Evolutionary conservation across 2,797 vertebrate genomes (phyloP), one percentile per base, ranked within the genome.

Genomic region (Amblyraja radiata): DNA sequence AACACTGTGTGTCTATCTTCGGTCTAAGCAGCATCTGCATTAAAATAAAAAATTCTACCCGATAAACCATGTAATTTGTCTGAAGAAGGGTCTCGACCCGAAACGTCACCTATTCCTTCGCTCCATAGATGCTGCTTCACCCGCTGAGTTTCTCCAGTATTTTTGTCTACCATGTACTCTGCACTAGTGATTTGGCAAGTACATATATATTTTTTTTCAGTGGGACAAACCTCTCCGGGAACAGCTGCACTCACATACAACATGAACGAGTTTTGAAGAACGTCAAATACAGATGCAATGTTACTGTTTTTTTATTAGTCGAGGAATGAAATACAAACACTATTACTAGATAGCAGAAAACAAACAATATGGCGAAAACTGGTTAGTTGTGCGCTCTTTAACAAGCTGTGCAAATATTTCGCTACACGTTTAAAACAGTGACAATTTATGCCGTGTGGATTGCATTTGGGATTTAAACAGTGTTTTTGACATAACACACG

Each of bases 241-340:
- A 3, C 4, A 16, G 16, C 28, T 63, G n/a, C 63, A 36, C n/a
- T 32, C 14, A 76, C 5, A 13, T 6, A 90, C 68, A 73, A 18
- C 71, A 54, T 46, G 54, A 92, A 54, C 71, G 39, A 46, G 71
- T 36, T 92, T 68, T 58, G 71, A 74, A 76, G 23, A 39, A 28
- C 13, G 25, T 76, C 46, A 76, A 8, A 16, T 74, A 58, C 39
- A 36, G 23, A 73, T 46, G 11, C 68, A 90, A 2, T 9, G 73
- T 91, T 91, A 91, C 71, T 46, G 18, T n/a, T 91, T 91, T 80
- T 32, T 83, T 83, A 83, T 58, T 83, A 58, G 39, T 61, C 13
- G 18, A 23, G 68, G 74, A n/a, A 74, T 73, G 8, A 74, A 74
- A 10, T 91, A 91, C 68, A 91, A 91, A 10, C 90, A 25, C 23